Evolutionary conservation across 2,797 vertebrate species (phyloP).

Genomic region (Oryzias sinensis): DNA sequence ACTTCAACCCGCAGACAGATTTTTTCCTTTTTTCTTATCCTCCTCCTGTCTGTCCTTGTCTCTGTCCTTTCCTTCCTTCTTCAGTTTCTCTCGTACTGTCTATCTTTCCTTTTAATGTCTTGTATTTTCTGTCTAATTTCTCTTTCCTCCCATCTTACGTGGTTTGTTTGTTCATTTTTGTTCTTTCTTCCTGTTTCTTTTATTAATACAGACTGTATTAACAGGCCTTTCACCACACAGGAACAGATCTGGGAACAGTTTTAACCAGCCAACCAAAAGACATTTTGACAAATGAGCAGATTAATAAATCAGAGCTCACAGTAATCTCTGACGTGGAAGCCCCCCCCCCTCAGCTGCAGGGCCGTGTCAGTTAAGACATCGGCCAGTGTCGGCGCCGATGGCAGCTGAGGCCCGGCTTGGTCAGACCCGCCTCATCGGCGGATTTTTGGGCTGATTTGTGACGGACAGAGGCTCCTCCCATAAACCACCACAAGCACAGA

Average conservation of each 20-base stretch:
- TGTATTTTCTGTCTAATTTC: not conserved
- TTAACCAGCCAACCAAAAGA: conserved; percentile 29
- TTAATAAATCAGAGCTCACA: conserved; percentile 47
- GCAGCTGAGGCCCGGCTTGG: conserved; percentile 63
- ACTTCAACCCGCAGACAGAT: not conserved
- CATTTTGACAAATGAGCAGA: conserved; percentile 56
- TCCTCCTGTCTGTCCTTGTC: not conserved
- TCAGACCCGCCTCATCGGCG: conserved; percentile 46
- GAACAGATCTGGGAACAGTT: conserved; percentile 11
- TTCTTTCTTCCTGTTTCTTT: not conserved
- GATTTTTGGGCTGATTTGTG: conserved; percentile 62
- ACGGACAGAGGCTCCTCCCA: conserved; percentile 68
- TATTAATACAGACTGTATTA: not conserved
- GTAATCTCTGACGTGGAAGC: conserved; percentile 48
- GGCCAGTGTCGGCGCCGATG: conserved; percentile 36
- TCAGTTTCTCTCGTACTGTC: not conserved
- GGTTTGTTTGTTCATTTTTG: not conserved
- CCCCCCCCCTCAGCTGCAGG: conserved; percentile 69
- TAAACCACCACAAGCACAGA: conserved; percentile 50
- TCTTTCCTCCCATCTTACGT: not conserved
- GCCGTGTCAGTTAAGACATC: conserved; percentile 51
- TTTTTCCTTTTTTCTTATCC: not conserved
- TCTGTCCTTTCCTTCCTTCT: not conserved
- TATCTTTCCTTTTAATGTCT: not conserved
- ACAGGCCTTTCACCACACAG: conserved; percentile 5